A percentile compares a stretch with the other conserved stretches of the same genome.
Evolutionary conservation across 2,888 invertebrate genomes (phyloP).

Genomic region (Ferdinandea cuprea): DNA sequence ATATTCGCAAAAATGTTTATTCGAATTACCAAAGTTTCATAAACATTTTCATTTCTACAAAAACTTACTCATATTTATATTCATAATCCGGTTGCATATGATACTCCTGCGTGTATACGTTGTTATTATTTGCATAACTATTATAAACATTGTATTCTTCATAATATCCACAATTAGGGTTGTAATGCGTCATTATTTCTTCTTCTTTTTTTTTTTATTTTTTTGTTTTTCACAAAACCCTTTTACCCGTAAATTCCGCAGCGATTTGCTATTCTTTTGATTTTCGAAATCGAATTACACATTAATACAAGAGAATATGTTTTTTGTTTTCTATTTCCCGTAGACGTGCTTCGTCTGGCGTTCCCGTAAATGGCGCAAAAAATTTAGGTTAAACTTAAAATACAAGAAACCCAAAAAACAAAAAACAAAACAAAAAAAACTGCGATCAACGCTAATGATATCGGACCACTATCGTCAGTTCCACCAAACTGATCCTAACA

Average conservation of each 20-base stretch:
- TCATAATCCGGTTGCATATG: constrained; percentile 82
- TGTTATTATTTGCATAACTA: constrained; percentile 76
- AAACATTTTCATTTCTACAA: neutral
- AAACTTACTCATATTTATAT: constrained; percentile 82
- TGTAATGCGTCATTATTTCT: constrained; percentile 80
- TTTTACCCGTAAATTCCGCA: neutral
- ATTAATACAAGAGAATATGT: constrained; percentile 4
- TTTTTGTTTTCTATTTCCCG: neutral
- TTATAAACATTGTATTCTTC: constrained; percentile 81
- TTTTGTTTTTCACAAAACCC: constrained; percentile 1
- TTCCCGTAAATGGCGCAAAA: constrained; percentile 1
- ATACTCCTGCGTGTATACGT: constrained; percentile 82
- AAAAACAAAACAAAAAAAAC: constrained; percentile 14
- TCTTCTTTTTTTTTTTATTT: too few species aligned
- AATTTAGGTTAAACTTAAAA: neutral
- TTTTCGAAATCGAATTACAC: constrained; percentile 19
- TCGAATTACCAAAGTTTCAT: too few species aligned
- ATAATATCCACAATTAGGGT: constrained; percentile 82
- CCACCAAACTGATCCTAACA: constrained; percentile 70
- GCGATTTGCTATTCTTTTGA: constrained; percentile 2
- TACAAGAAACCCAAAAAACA: constrained; percentile 7
- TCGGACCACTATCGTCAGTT: constrained; percentile 66
- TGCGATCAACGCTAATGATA: constrained; percentile 66
- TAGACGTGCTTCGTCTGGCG: neutral
- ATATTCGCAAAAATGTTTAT: neutral